phyloP scores from a whole-genome alignment of 2,113 vertebrate species.

The Martes martes region DNA sequence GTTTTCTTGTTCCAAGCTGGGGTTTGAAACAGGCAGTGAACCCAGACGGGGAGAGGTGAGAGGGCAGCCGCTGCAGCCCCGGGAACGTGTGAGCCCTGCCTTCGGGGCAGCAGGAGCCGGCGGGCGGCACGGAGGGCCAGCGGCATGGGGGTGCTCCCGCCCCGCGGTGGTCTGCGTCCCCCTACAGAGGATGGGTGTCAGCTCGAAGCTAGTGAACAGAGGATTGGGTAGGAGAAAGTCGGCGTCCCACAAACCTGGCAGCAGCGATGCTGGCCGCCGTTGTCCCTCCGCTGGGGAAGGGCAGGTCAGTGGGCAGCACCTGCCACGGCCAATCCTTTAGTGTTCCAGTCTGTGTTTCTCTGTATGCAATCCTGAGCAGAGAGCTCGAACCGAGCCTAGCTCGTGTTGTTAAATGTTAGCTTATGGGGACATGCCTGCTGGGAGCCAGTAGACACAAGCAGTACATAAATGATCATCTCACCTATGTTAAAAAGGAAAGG shows the following conservation, averaged over 20 bases:
- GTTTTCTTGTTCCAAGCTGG: background rate
- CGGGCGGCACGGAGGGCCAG: background rate
- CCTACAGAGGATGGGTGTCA: background rate
- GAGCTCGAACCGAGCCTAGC: background rate
- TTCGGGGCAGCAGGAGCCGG: background rate
- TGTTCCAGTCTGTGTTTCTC: background rate
- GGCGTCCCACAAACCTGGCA: background rate
- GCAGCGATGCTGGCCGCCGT: fast-evolving
- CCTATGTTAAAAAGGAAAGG: background rate
- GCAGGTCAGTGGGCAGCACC: background rate
- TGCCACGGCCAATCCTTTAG: background rate
- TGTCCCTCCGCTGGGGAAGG: too few relatives aligned
- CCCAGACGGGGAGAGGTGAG: background rate
- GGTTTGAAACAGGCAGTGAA: background rate
- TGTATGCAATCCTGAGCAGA: background rate
- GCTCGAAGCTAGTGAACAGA: background rate
- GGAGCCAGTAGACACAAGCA: background rate
- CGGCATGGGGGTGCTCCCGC: too few relatives aligned
- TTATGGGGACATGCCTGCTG: background rate
- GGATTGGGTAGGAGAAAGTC: background rate
- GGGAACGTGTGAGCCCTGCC: background rate
- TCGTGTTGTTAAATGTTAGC: background rate
- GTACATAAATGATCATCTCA: background rate
- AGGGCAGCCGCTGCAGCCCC: background rate
- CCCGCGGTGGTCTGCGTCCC: background rate